phyloP scores from a whole-genome alignment of 2,113 vertebrate genomes.

The Rhinichthys klamathensis region DNA sequence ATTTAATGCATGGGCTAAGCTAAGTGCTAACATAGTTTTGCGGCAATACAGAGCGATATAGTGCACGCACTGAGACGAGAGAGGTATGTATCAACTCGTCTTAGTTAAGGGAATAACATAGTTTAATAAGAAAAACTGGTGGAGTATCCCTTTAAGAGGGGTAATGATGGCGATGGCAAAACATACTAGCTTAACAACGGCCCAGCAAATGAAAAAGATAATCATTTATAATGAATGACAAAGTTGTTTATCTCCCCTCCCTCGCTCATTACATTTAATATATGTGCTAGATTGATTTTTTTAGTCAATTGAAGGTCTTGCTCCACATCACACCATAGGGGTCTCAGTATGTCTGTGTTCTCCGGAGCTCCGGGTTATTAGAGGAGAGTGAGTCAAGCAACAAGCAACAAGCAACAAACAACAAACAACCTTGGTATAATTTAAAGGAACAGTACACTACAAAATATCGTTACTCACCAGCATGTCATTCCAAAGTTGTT shows the following conservation, averaged over 20 bases:
- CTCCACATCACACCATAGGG: constrained; percentile 17
- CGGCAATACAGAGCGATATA: too few relatives aligned
- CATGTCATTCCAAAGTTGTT: background rate
- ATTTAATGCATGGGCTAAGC: too few relatives aligned
- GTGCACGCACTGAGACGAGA: too few relatives aligned
- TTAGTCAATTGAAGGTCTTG: constrained; percentile 8
- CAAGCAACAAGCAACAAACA: background rate
- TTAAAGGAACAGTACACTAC: background rate
- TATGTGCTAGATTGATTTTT: background rate
- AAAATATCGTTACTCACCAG: background rate
- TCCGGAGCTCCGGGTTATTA: background rate
- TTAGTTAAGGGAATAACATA: too few relatives aligned
- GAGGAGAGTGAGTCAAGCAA: constrained; percentile 29
- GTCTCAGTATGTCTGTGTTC: background rate
- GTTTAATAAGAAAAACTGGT: too few relatives aligned
- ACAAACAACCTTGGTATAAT: constrained; percentile 21
- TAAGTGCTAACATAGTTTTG: too few relatives aligned
- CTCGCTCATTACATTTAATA: background rate
- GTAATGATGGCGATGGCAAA: background rate
- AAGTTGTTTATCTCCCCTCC: constrained; percentile 8
- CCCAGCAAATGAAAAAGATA: background rate
- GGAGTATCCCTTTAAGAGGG: too few relatives aligned
- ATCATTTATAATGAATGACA: background rate
- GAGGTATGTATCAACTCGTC: too few relatives aligned
- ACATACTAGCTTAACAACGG: background rate